Evolutionary conservation across 92 coral and sea anemone species (phyloP).

Genomic region (Epizoanthus illoricatus): DNA sequence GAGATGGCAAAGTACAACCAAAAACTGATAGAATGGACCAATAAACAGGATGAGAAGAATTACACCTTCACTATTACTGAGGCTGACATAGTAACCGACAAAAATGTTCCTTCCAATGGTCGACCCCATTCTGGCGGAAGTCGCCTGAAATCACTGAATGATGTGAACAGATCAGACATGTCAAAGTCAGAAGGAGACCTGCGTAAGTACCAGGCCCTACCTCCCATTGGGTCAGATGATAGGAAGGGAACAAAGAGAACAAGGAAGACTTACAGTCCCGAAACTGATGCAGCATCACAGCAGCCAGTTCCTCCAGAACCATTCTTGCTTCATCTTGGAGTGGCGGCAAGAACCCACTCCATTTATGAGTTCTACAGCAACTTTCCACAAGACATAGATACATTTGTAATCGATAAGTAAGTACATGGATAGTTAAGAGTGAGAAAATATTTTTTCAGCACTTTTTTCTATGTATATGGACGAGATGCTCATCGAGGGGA

Average conservation of each 20-base stretch:
- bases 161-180: conserved; percentile 30
- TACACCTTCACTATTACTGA: conserved; percentile 93
- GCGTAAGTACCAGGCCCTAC: conserved; percentile 85
- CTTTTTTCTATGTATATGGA: neutral
- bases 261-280: conserved; percentile 35
- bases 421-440: conserved; percentile 13
- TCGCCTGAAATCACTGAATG: conserved; percentile 57
- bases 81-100: conserved; percentile 59
- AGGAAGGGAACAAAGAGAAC: conserved; percentile 45
- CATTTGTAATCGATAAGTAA: conserved; percentile 78
- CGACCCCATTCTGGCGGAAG: conserved; percentile 75
- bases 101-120: conserved; percentile 17
- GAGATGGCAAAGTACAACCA: conserved; percentile 88
- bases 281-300: conserved; percentile 41
- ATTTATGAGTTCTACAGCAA: conserved; percentile 69
- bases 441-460: neutral
- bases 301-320: conserved; percentile 88
- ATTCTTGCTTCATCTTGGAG: conserved; percentile 87
- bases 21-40: conserved; percentile 80
- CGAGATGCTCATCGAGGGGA: too few relatives aligned
- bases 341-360: conserved; percentile 83
- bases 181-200: conserved; percentile 93
- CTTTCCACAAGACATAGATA: conserved; percentile 59
- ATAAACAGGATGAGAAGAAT: conserved; percentile 83
- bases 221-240: conserved; percentile 80